Evolutionary conservation across 2,113 vertebrate genomes (phyloP), one percentile per base, ranked within the genome.

Genomic region (Rafetus swinhoei): DNA sequence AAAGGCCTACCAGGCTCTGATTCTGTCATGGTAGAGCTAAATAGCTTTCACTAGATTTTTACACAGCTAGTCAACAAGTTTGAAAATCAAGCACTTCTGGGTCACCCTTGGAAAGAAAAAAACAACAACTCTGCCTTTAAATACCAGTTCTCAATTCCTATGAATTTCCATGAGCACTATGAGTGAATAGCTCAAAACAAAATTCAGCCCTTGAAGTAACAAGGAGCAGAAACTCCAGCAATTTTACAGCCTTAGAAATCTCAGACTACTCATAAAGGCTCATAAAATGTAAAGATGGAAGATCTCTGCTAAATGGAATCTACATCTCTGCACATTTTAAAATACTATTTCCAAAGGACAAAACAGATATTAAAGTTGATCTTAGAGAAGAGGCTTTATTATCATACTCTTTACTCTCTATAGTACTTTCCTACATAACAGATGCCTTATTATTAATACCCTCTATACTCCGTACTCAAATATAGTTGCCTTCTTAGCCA

Each of bases 31-130:
- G 50, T 69, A 81, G 27, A 95, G 76, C 0, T 80, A 84, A 89
- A 89, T 2, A 25, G 83, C 74, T 76, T 90, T 93, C 74, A 45
- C 79, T 76, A 45, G 59, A 81, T 93, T 57, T 93, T 84, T 96
- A 94, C 93, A 96, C 94, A 92, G 89, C 95, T 72, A 93, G 85
- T 92, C 96, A 94, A 1, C 72, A 82, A 2, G 25, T 80, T n/a
- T 90, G 69, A 97, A 94, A 97, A 96, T 9, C 32, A 10, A 54
- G 92, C 11, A 12, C 94, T 96, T 96, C 18, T 50, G 53, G 80
- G 82, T 72, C 24, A 53, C 2, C 0, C 3, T 77, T 1, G 3
- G 10, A 2, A 22, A 25, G 84, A 92, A 62, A 24, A 90, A 91
- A 91, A 9, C 8, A 62, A 54, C 4, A 54, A 62, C 15, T 53